Percentiles rank a stretch among this genome's conserved stretches.
Conservation (phyloP, 2,888 invertebrate species). For the Exephanes ischioxanthus region DNA sequence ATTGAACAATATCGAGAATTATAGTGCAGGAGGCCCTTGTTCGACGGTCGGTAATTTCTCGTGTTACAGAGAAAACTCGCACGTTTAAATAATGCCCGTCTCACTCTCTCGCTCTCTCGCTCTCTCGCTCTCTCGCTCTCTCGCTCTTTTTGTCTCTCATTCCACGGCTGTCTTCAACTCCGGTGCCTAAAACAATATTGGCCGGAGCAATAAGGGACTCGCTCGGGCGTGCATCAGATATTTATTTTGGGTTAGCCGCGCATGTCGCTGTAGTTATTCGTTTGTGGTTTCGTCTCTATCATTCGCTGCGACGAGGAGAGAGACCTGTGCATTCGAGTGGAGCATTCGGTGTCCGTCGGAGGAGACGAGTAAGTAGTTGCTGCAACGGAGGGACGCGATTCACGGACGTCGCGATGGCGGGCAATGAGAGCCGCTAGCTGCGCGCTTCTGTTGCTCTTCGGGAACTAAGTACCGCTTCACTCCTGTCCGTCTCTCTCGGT, state of each 20-base stretch:
- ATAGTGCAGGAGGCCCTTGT: neutral
- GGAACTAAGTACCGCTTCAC: slow-evolving; percentile 63
- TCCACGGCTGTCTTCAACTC: neutral
- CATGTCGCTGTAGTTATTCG: slow-evolving; percentile 74
- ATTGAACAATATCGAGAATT: slow-evolving; percentile 34
- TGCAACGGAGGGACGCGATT: neutral
- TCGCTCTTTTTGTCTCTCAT: neutral
- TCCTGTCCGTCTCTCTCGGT: slow-evolving; percentile 41
- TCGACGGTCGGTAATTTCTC: slow-evolving; percentile 65
- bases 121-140: neutral
- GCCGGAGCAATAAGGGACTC: slow-evolving; percentile 70
- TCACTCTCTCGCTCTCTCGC: neutral
- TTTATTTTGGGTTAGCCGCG: slow-evolving; percentile 79
- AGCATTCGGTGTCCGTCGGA: slow-evolving; percentile 38
- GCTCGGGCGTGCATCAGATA: slow-evolving; percentile 75
- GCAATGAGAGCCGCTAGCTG: slow-evolving; percentile 33
- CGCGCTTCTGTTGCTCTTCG: slow-evolving; percentile 37
- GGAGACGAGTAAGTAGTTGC: slow-evolving; percentile 18
- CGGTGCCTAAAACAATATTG: slow-evolving; percentile 80
- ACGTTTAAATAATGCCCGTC: slow-evolving; percentile 44
- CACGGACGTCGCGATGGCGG: slow-evolving; percentile 1
- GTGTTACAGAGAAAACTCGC: slow-evolving; percentile 64
- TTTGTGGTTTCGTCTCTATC: slow-evolving; percentile 9
- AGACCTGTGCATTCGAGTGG: slow-evolving; percentile 61
- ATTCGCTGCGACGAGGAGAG: slow-evolving; percentile 5